Base-by-base conservation (phyloP, 2,113 vertebrate species). In the Dryoscopus gambensis region DNA sequence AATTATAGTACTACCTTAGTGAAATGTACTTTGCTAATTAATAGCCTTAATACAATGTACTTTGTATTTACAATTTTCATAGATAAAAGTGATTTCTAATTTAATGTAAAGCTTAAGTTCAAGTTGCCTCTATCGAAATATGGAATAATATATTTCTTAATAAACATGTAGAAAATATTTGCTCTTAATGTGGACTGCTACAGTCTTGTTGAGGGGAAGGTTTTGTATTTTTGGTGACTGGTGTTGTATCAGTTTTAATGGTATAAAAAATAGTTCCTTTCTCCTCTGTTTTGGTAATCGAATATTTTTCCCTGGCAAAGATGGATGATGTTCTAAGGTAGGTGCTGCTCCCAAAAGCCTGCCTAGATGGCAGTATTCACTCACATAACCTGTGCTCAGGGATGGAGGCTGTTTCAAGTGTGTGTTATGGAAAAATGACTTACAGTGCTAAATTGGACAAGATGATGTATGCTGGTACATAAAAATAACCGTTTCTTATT, bases 351-450 rank as follows among this genome's bases (percentile, higher is more conserved):
- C 63, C 63, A 13, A 37, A 90, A 80, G 23, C 47, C 60, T 96
- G 90, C 78, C 97, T 97, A 97, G 97, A 93, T 97, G 97, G 97
- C 97, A 97, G 92, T 42, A 60, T 96, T 87, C 46, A 42, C 89
- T 95, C 95, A 52, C 1, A 1, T 46, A 97, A 97, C 82, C 67
- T 90, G 15, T 44, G 67, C 84, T 93, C 52, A 23, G 22, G 74
- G 60, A 59, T 78, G 73, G 73, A 7, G 3, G 49, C 69, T 76
- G 52, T 56, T 85, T 11, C 27, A 75, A 70, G 40, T 27, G 24
- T 0, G 0, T 76, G 35, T 40, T 89, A 24, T 0, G 10, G 50
- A 64, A 73, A 85, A 93, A 89, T 56, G 31, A 40, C 16, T 68
- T 57, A 17, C 13, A 63, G 21, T 69, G 88, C 85, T 86, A 47